Evolutionary conservation across 2,888 invertebrate genomes (phyloP), one percentile per base, ranked within the genome.

Genomic region (Drosophila anomelani): DNA sequence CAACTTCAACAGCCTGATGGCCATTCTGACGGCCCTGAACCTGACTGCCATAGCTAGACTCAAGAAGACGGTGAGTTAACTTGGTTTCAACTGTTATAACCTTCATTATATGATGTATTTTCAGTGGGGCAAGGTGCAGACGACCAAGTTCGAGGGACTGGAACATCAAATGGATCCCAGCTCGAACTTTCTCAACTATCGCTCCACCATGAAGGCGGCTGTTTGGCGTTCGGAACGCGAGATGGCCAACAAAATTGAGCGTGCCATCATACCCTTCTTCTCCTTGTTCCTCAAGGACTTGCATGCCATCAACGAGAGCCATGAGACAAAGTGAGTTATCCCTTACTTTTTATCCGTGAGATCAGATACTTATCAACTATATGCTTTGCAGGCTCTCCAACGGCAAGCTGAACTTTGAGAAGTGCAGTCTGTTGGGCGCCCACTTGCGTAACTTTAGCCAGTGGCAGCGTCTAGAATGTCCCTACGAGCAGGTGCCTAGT

Each of bases 1-100:
- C 57, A 99, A 99, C 93, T 99, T 98, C 92, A 99, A 99, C 93
- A 98, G 98, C 38, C 93, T 98, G 47, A 98, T 99, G 98, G 98
- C 98, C 10, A 98, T 99, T 87, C 96, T 98, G 83, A 97, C 98
- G 66, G 98, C 98, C 4, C 94, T 99, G 75, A 98, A 98, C 91
- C 96, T 98, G 95, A 96, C 96, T 15, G 96, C 98, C 12, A 95
- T 99, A 78, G 95, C 97, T n/a, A 95, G 98, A 90, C 94, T 98
- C 73, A 98, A 98, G 93, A 98, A 98, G 94, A 98, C 98, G 85
- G 98, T 98, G 93, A 94, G 94, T 62, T 10, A 1, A 2, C 6
- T 9, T 4, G 17, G 15, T 9, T n/a, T n/a, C 3, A 12, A 9
- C 7, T 23, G 1, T 1, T 0, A 1, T 0, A 13, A 8, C 12